Base-by-base conservation (phyloP, 1,140 invertebrate genomes). In the Centruroides sculpturatus region DNA sequence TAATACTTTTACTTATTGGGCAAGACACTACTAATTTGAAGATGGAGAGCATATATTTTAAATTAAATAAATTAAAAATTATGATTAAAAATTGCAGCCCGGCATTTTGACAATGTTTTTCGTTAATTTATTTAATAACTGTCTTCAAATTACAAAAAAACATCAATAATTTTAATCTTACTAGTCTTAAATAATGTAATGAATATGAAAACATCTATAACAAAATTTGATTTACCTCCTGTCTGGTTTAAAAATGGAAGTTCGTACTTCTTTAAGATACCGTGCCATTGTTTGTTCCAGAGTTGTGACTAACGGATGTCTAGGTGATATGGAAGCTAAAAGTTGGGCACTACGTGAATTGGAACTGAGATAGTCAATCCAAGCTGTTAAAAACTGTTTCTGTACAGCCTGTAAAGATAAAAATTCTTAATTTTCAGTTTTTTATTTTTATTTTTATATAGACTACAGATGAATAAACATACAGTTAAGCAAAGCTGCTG, bases 261-360 rank as follows among this genome's bases (percentile, higher is more conserved):
- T 66, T 59, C 70, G 67, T 3, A 76, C 73, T 66, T 76, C 74
- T 59, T 63, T 66, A 47, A 66, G 55, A 58, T 72, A 79, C 63
- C 75, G 72, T 8, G 66, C 65, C 74, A 96, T 81, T n/a, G 80
- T 77, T 71, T 87, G 82, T 68, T 85, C 82, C 47, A 89, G 73
- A 12, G 81, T 79, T 62, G 71, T 74, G 11, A 89, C 75, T 67
- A 88, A 68, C 46, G 78, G 72, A 72, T 68, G 67, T 56, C 82
- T 83, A 63, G 80, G 72, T n/a, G 51, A 52, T 74, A 86, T 83
- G 69, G 81, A 79, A 48, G 76, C 76, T 52, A 88, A 68, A n/a
- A 90, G 69, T 64, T 89, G 83, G 11, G 87, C 81, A 66, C 87
- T 75, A 35, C 76, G 67, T 8, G 89, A 79, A 66, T 87, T 83